A percentile compares a stretch with the other conserved stretches of the same genome.
phyloP scores from a whole-genome alignment of 2,113 vertebrate species.

The Benitochromis conjunctus region DNA sequence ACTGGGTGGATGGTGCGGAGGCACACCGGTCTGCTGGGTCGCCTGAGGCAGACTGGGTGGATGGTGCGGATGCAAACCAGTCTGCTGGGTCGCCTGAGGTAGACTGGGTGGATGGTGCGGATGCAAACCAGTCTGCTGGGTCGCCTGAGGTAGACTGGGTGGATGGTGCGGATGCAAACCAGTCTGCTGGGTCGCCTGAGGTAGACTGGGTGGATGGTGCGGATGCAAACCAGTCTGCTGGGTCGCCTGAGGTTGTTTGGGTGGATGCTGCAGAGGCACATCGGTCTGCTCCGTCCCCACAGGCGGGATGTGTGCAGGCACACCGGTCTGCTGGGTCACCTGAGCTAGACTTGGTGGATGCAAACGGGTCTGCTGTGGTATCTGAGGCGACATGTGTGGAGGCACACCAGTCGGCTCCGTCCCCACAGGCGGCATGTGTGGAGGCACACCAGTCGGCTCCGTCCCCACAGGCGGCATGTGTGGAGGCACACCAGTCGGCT shows the following conservation, averaged over 20 bases:
- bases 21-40: background rate
- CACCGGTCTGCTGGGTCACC: rapidly evolving
- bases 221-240: rapidly evolving
- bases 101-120: background rate
- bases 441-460: rapidly evolving
- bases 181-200: background rate
- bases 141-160: rapidly evolving
- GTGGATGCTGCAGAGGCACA: background rate
- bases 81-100: rapidly evolving
- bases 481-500: background rate
- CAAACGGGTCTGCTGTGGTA: too few relatives aligned
- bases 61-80: background rate
- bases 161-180: background rate
- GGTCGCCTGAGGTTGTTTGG: rapidly evolving
- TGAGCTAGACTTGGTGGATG: too few relatives aligned
- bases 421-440: rapidly evolving
- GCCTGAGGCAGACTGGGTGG: rapidly evolving
- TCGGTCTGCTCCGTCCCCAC: rapidly evolving
- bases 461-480: rapidly evolving
- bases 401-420: rapidly evolving
- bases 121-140: rapidly evolving
- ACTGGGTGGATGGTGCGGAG: background rate
- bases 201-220: too few relatives aligned
- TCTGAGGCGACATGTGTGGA: rapidly evolving
- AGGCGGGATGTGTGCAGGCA: background rate